phyloP scores from a whole-genome alignment of 2,888 invertebrate genomes.

The Neoascia interrupta region DNA sequence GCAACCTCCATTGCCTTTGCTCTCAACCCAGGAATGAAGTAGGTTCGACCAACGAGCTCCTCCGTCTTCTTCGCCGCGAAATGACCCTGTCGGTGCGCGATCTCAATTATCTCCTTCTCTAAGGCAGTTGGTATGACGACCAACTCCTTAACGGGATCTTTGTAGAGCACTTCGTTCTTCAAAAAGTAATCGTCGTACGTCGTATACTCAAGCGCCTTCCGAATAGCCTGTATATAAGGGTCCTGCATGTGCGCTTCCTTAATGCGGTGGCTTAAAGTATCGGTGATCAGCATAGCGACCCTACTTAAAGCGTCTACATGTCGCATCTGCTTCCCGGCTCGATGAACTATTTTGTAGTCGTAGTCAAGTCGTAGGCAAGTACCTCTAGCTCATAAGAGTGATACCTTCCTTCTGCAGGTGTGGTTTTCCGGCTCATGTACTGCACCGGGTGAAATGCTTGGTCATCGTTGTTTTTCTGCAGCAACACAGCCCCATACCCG shows the following conservation, averaged over 20 bases:
- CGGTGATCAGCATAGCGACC: not conserved
- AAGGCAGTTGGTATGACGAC: conserved; percentile 38
- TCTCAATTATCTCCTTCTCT: conserved; percentile 23
- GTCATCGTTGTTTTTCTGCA: conserved; percentile 42
- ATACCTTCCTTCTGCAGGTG: conserved; percentile 1
- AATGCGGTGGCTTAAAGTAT: not conserved
- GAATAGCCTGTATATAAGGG: too few relatives aligned
- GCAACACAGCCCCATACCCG: conserved; percentile 48
- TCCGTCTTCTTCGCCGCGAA: conserved; percentile 18
- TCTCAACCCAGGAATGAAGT: conserved; percentile 6
- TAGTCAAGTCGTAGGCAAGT: conserved; percentile 66
- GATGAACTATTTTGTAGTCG: conserved; percentile 58
- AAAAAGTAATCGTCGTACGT: conserved; percentile 1
- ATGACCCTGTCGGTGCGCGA: conserved; percentile 31
- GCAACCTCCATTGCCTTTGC: conserved; percentile 31
- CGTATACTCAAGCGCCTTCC: too few relatives aligned
- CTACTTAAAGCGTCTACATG: conserved; percentile 68
- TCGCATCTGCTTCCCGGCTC: conserved; percentile 55
- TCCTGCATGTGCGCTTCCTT: not conserved
- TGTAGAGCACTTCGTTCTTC: conserved; percentile 27
- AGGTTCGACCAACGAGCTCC: conserved; percentile 1
- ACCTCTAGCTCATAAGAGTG: conserved; percentile 70
- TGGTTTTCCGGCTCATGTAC: conserved; percentile 19
- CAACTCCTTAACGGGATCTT: conserved; percentile 23
- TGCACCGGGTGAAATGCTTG: conserved; percentile 53